Conservation (phyloP, 2,888 invertebrate species). For the Meteorus colon region DNA sequence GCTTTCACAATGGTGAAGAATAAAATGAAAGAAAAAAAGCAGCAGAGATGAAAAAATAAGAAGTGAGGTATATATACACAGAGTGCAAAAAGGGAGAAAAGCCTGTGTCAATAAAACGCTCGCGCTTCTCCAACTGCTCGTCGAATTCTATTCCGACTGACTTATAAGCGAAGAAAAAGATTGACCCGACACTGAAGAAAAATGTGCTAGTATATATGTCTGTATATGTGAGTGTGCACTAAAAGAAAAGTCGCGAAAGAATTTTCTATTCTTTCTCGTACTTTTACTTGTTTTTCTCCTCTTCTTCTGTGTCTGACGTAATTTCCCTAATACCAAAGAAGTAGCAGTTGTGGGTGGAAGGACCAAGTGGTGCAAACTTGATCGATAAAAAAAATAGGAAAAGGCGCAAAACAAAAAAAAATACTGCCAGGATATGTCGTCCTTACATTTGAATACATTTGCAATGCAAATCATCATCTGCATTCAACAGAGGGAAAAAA, state of each 20-base stretch:
- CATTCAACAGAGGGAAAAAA: not conserved
- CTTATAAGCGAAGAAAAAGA: constrained; percentile 10
- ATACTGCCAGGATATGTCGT: not conserved
- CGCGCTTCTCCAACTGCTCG: not conserved
- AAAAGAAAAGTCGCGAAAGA: constrained; percentile 5
- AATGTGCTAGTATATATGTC: not conserved
- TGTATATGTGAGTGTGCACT: not conserved
- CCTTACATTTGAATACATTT: constrained; percentile 8
- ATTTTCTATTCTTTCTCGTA: not conserved
- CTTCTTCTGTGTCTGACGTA: not conserved
- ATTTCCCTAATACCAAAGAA: constrained; percentile 15
- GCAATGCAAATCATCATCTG: constrained; percentile 5
- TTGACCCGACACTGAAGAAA: constrained; percentile 15
- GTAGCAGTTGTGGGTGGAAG: not conserved
- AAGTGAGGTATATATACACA: not conserved
- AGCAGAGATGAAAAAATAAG: not conserved
- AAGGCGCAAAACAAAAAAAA: not conserved
- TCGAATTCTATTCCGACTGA: constrained; percentile 14
- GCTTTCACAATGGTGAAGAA: not conserved
- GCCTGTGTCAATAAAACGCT: constrained; percentile 8
- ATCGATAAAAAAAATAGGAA: not conserved
- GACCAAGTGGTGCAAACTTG: constrained; percentile 1
- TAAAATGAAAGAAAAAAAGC: not conserved
- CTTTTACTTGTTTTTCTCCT: not conserved
- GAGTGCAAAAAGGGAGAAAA: not conserved